A percentile compares a stretch with the other conserved stretches of the same genome.
Conservation (phyloP, 2,113 vertebrate genomes). For the Sylvia atricapilla region DNA sequence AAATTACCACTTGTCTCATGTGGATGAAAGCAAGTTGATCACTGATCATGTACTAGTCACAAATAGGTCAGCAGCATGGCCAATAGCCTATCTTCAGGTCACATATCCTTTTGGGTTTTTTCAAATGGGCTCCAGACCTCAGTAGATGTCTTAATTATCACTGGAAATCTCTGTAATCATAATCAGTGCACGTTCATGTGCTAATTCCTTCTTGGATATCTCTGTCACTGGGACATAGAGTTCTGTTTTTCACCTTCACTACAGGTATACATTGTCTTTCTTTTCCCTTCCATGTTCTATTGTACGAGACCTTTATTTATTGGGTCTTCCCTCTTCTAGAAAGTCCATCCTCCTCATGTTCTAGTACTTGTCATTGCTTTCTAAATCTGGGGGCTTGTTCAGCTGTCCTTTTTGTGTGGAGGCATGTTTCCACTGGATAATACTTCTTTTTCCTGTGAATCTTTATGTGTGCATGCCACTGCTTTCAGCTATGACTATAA, state of each 20-base stretch:
- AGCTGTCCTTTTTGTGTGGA: not conserved
- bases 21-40: not conserved
- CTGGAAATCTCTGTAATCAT: not conserved
- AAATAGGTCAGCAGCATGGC: not conserved
- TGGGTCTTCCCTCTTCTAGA: not conserved
- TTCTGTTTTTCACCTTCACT: not conserved
- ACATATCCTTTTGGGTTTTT: not conserved
- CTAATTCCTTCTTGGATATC: not conserved
- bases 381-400: not conserved
- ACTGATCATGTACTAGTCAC: not conserved
- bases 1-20: not conserved
- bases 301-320: not conserved
- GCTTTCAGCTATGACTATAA: not conserved
- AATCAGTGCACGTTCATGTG: not conserved
- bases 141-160: not conserved
- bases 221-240: not conserved
- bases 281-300: not conserved
- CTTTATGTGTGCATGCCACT: not conserved
- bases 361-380: not conserved
- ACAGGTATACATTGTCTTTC: rapidly evolving
- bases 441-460: not conserved
- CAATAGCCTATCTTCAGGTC: not conserved
- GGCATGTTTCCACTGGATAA: not conserved
- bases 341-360: not conserved
- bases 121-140: not conserved